Conservation (phyloP, 1,140 invertebrate genomes). For the Schlechtendalia chinensis region DNA sequence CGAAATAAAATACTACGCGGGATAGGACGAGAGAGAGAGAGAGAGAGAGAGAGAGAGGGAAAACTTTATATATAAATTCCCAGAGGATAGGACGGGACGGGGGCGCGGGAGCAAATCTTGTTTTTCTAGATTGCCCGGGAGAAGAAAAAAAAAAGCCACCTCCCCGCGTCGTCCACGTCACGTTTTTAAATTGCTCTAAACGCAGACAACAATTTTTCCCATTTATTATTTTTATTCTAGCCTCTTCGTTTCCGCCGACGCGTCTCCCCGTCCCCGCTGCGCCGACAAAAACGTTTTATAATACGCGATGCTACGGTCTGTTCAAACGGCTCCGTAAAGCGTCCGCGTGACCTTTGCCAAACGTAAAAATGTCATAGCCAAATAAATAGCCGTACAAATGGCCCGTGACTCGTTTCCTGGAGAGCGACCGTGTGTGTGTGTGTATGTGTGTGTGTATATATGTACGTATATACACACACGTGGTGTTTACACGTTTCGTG, state of each 20-base stretch:
- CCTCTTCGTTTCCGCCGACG: background rate
- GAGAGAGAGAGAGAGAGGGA: background rate
- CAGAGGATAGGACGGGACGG: background rate
- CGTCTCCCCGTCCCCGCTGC: background rate
- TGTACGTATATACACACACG: background rate
- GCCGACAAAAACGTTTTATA: conserved; percentile 38
- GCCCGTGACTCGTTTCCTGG: conserved; percentile 13
- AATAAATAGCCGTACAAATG: conserved; percentile 47
- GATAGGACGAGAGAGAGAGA: too few species aligned
- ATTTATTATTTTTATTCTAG: conserved; percentile 45
- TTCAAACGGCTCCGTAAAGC: conserved; percentile 43
- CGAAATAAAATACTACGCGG: background rate
- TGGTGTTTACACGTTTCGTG: background rate
- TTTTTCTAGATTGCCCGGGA: conserved; percentile 47
- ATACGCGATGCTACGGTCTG: conserved; percentile 25
- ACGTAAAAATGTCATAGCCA: conserved; percentile 46
- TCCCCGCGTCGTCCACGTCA: conserved; percentile 22
- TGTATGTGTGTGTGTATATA: background rate
- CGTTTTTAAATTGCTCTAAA: conserved; percentile 49
- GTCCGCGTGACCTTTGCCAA: conserved; percentile 36
- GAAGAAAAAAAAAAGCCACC: conserved; percentile 12
- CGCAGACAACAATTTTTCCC: conserved; percentile 48
- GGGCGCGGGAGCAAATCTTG: conserved; percentile 35
- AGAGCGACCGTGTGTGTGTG: background rate
- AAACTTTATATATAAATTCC: conserved; percentile 50